Percentiles rank a stretch among this genome's conserved stretches.
Evolutionary conservation across 2,888 invertebrate species (phyloP).

Genomic region (Melinaea menophilus): DNA sequence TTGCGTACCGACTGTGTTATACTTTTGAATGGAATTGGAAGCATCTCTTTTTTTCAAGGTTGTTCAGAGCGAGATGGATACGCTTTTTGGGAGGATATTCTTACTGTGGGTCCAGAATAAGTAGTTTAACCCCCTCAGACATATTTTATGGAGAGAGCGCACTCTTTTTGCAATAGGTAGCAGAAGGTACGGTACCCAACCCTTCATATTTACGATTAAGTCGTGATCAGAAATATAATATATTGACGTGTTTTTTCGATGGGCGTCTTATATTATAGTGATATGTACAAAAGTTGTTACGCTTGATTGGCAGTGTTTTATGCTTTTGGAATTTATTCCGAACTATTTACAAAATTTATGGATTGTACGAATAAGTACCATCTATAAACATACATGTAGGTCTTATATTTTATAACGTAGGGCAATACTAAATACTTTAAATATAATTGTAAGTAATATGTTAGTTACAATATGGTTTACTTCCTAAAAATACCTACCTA

Average conservation of each 20-base stretch:
- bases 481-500: too few relatives aligned
- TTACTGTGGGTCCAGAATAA: constrained; percentile 34
- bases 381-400: constrained; percentile 8
- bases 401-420: constrained; percentile 30
- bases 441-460: too few relatives aligned
- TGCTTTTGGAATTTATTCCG: background rate
- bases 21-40: constrained; percentile 2
- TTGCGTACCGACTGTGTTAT: constrained; percentile 15
- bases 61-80: constrained; percentile 2
- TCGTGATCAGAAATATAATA: constrained; percentile 76
- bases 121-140: constrained; percentile 50
- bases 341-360: background rate
- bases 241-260: constrained; percentile 65
- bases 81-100: background rate
- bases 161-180: constrained; percentile 75
- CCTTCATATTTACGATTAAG: constrained; percentile 78
- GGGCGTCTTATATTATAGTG: constrained; percentile 49
- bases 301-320: constrained; percentile 22
- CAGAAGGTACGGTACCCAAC: constrained; percentile 72
- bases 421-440: too few relatives aligned
- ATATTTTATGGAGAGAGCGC: constrained; percentile 75
- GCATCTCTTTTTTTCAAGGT: background rate
- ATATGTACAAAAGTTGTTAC: constrained; percentile 34
- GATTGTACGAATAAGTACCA: too few relatives aligned
- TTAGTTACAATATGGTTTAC: too few relatives aligned